Percentiles rank a stretch among this genome's conserved stretches.
phyloP scores from a whole-genome alignment of 2,113 vertebrate genomes.

The Dipodomys ordii region DNA sequence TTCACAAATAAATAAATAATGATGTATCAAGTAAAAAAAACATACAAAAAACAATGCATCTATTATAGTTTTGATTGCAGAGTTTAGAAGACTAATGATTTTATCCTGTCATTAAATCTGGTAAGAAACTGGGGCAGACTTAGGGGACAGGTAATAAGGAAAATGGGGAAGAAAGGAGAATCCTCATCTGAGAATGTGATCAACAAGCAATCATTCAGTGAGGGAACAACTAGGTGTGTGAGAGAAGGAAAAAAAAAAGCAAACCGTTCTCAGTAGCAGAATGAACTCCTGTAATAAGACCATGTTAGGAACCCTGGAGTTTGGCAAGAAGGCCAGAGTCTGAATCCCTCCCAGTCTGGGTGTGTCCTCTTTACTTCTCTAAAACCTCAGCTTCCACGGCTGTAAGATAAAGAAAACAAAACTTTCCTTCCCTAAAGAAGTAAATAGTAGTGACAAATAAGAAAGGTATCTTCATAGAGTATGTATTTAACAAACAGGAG shows the following conservation, averaged over 20 bases:
- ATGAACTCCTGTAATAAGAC: background rate
- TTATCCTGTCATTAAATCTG: background rate
- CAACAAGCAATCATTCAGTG: background rate
- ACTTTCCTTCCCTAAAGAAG: background rate
- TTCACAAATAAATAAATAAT: too few species aligned
- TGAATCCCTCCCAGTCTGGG: background rate
- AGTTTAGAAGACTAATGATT: background rate
- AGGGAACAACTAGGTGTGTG: rapidly evolving
- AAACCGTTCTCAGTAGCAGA: background rate
- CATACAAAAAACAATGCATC: background rate
- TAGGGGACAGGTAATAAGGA: background rate
- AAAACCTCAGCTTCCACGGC: background rate
- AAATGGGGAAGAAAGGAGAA: background rate
- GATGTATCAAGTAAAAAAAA: too few species aligned
- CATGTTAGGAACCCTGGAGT: too few species aligned
- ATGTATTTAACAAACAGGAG: background rate
- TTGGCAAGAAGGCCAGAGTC: background rate
- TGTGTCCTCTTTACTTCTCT: background rate
- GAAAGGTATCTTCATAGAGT: background rate
- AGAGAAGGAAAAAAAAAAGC: background rate
- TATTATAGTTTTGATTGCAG: background rate
- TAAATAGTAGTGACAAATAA: background rate
- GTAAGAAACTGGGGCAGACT: background rate
- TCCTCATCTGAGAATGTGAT: background rate
- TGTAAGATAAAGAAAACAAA: background rate